Evolutionary conservation across 2,888 invertebrate genomes (phyloP), one percentile per base, ranked within the genome.

Genomic region (Brenthis ino): DNA sequence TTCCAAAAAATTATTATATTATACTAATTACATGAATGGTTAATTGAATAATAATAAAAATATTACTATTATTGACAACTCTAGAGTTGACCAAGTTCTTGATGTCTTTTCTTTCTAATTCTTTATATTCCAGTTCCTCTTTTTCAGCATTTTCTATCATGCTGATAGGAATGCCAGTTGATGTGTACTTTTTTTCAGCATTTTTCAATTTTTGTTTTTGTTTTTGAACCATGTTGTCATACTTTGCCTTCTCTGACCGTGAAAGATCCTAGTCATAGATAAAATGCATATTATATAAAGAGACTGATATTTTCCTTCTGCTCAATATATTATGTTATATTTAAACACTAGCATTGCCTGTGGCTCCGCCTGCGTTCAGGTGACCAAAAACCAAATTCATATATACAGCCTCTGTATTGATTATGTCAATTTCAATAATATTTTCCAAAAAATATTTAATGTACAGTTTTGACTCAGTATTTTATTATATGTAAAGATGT

Each of bases 41-140:
- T 37, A 6, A 37, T 8, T 43, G 37, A 8, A 43, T 43, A 43
- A 11, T 43, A 11, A 43, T 43, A 20, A 37, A 58, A 66, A 50
- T 77, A 76, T 65, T 78, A 89, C 91, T 81, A 11, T 81, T 77
- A 68, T 81, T 80, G 24, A 85, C 77, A 3, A 77, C 77, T 54
- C 83, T 86, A 0, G 81, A 68, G 51, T 81, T 81, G 1, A 91
- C 81, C 65, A 90, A 81, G 69, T 85, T 84, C 24, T 77, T 81
- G 0, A 91, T 89, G 24, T 89, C 86, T 2, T 79, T 72, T 0
- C 77, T 71, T 68, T 92, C 90, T 2, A 69, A 65, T 37, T 85
- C 83, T 4, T 81, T 79, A 0, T 85, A 83, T 0, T 85, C 83
- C 11, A 76, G 75, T 0, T 66, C 8, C 6, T 86, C 82, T 6